phyloP scores from a whole-genome alignment of 2,113 vertebrate genomes.

The Ascaphus truei region DNA sequence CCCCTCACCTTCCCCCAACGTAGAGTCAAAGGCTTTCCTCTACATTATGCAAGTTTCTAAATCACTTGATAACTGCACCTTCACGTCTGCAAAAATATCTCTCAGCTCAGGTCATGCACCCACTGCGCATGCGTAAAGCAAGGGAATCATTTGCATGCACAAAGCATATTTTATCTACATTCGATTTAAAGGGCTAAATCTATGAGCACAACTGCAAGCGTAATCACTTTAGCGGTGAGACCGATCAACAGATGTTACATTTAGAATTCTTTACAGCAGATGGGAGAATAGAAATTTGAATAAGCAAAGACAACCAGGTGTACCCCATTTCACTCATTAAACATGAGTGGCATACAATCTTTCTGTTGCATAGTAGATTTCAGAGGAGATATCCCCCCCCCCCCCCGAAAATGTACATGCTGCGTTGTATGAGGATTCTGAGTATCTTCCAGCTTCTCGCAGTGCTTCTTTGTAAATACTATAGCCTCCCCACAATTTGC shows the following conservation, averaged over 20 bases:
- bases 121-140: slow-evolving; percentile 18
- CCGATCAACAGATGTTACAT: slow-evolving; percentile 21
- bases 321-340: slow-evolving; percentile 11
- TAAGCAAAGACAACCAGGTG: slow-evolving; percentile 18
- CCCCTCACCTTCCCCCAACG: too few species aligned
- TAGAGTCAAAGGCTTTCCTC: slow-evolving; percentile 23
- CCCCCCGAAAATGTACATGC: too few species aligned
- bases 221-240: slow-evolving; percentile 28
- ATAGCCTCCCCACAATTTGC: too few species aligned
- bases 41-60: slow-evolving; percentile 15
- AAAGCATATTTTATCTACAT: slow-evolving; percentile 34
- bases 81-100: slow-evolving; percentile 22
- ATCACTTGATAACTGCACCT: slow-evolving; percentile 20
- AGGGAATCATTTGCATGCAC: slow-evolving; percentile 32
- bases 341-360: too few species aligned
- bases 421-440: too few species aligned
- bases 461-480: too few species aligned
- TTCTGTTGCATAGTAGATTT: too few species aligned
- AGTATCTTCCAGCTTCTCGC: too few species aligned
- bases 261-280: neutral
- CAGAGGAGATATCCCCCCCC: too few species aligned
- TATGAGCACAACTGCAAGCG: slow-evolving; percentile 26
- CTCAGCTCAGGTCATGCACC: slow-evolving; percentile 19
- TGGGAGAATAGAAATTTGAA: slow-evolving; percentile 11
- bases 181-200: slow-evolving; percentile 25